A percentile compares a stretch with the other conserved stretches of the same genome.
Evolutionary conservation across 2,113 vertebrate species (phyloP).

Genomic region (Propithecus coquereli): DNA sequence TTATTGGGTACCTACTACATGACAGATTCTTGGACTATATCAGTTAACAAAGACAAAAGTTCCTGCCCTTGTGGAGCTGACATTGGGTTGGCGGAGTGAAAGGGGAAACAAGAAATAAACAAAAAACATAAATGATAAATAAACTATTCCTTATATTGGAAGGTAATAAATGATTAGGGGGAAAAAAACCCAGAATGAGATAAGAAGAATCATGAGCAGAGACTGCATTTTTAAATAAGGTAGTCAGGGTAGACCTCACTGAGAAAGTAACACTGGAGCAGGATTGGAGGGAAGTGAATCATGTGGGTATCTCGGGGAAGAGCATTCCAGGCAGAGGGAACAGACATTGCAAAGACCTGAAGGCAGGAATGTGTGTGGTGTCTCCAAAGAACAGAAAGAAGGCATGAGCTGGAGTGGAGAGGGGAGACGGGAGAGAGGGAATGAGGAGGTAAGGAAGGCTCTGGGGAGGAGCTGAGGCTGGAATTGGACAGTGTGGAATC

Average conservation of each 20-base stretch:
- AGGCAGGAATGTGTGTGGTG: background rate
- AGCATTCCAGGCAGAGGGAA: background rate
- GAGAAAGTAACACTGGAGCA: background rate
- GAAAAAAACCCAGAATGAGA: background rate
- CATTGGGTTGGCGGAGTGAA: background rate
- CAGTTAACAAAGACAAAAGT: background rate
- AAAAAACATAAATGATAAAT: background rate
- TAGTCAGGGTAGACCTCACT: background rate
- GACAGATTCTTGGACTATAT: background rate
- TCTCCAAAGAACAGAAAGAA: background rate
- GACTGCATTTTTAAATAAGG: background rate
- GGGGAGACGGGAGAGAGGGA: background rate
- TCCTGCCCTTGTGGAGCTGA: background rate
- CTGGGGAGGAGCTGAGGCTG: background rate
- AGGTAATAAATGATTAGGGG: background rate
- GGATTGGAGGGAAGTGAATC: background rate
- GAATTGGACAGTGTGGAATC: too few species aligned
- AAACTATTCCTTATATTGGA: background rate
- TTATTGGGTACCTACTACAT: background rate
- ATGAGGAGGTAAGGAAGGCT: background rate
- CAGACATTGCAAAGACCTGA: background rate
- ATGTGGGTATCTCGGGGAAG: background rate
- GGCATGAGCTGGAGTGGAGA: background rate
- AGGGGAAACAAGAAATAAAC: background rate
- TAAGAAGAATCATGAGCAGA: background rate